These are phyloP conservation scores for Neodon shergylaensis DNA, from an alignment of 2,113 vertebrate genomes.

Conservation along the genomic window DNA sequence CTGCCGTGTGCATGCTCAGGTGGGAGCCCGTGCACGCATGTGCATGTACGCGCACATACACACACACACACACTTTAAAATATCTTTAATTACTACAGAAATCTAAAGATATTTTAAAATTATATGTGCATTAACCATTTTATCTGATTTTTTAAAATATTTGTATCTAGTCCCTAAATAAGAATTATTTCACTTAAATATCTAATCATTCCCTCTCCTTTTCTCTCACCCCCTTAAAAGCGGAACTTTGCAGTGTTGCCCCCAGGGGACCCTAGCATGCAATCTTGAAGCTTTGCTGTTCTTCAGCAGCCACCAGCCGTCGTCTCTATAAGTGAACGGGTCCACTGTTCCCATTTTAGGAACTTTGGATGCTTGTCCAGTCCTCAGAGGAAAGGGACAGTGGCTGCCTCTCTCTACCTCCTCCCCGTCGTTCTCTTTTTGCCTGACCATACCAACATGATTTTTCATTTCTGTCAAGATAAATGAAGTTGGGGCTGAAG, in stretches of 20 bases:
- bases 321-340: background rate
- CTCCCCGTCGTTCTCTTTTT: background rate
- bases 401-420: background rate
- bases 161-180: background rate
- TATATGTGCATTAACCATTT: background rate
- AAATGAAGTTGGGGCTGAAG: background rate
- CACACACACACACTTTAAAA: background rate
- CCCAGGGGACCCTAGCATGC: constrained; percentile 51
- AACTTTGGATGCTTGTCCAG: background rate
- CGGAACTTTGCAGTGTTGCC: background rate
- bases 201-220: background rate
- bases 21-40: background rate
- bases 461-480: background rate
- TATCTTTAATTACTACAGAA: background rate
- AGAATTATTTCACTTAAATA: background rate
- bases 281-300: background rate
- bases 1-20: no score
- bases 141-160: background rate
- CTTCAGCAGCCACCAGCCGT: background rate
- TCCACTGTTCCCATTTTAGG: background rate
- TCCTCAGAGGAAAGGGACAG: background rate
- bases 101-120: background rate
- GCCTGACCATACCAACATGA: no score
- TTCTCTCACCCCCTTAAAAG: background rate
- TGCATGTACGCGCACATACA: background rate